Evolutionary conservation across 2,888 invertebrate genomes (phyloP).

Genomic region (Thymelicus sylvestris): DNA sequence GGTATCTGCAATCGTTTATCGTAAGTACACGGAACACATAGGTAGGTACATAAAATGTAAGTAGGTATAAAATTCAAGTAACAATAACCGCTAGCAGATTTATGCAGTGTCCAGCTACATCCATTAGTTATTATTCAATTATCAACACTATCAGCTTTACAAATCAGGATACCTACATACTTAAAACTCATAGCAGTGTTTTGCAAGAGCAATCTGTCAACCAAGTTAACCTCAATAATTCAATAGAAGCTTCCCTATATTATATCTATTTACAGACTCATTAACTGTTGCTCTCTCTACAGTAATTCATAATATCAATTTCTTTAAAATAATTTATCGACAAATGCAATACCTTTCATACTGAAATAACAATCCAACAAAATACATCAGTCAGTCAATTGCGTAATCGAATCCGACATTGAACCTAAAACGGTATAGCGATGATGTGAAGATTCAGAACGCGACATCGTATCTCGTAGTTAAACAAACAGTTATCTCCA

Average conservation of each 20-base stretch:
- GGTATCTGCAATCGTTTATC: too few species aligned
- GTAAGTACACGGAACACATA: too few species aligned
- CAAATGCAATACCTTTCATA: too few species aligned
- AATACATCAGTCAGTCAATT: slow-evolving; percentile 40
- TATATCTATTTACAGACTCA: neutral
- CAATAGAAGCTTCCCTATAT: neutral
- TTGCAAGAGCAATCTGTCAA: slow-evolving; percentile 10
- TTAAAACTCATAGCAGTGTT: neutral
- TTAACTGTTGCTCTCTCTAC: neutral
- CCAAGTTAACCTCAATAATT: slow-evolving; percentile 27
- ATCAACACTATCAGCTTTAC: slow-evolving; percentile 8
- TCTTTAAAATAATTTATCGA: too few species aligned
- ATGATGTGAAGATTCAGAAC: slow-evolving; percentile 9
- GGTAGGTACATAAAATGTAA: too few species aligned
- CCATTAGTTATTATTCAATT: too few species aligned
- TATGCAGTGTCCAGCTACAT: too few species aligned
- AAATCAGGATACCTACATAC: neutral
- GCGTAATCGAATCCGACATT: slow-evolving; percentile 55
- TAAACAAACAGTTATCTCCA: neutral
- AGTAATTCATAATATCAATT: too few species aligned
- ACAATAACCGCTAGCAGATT: too few species aligned
- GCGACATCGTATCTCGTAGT: neutral
- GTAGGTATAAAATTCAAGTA: too few species aligned
- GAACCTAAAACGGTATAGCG: slow-evolving; percentile 44
- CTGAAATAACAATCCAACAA: neutral